Percentiles rank a stretch among this genome's conserved stretches.
Evolutionary conservation across 2,797 vertebrate species (phyloP).

Genomic region (Ctenochaetus hawaiiensis): DNA sequence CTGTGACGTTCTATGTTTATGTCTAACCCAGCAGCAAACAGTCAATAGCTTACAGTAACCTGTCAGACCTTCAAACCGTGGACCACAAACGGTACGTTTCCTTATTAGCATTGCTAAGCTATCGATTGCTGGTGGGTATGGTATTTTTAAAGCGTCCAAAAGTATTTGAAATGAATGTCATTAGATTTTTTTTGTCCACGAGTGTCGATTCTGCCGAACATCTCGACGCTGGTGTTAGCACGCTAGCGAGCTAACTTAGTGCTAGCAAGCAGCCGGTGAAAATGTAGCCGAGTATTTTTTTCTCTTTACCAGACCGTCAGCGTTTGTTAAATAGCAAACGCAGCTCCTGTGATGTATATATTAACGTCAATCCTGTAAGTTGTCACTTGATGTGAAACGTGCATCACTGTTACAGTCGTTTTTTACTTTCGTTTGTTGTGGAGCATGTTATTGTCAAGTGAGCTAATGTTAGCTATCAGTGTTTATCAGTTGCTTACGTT

Average conservation of each 20-base stretch:
- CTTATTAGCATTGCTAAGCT: not conserved
- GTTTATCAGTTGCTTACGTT: constrained; percentile 1
- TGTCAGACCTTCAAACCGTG: constrained; percentile 53
- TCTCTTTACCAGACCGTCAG: not conserved
- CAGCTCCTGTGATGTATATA: not conserved
- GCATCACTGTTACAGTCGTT: not conserved
- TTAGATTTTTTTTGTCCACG: not conserved
- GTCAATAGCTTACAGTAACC: not conserved
- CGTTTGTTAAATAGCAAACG: accelerated
- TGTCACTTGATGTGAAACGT: not conserved
- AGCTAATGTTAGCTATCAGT: constrained; percentile 40
- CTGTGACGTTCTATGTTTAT: constrained; percentile 79
- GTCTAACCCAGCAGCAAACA: constrained; percentile 51
- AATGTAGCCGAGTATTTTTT: constrained; percentile 11
- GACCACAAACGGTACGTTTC: constrained; percentile 71
- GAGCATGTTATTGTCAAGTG: not conserved
- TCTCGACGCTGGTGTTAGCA: constrained; percentile 59
- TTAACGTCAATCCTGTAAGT: not conserved
- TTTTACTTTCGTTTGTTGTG: constrained; percentile 6
- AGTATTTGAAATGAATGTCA: constrained; percentile 40
- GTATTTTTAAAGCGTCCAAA: no score
- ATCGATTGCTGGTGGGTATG: accelerated
- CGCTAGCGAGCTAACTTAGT: constrained; percentile 35
- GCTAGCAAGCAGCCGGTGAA: constrained; percentile 26
- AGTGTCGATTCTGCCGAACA: constrained; percentile 21